Base-by-base conservation (phyloP, 2,113 vertebrate genomes). In the Tursiops truncatus region DNA sequence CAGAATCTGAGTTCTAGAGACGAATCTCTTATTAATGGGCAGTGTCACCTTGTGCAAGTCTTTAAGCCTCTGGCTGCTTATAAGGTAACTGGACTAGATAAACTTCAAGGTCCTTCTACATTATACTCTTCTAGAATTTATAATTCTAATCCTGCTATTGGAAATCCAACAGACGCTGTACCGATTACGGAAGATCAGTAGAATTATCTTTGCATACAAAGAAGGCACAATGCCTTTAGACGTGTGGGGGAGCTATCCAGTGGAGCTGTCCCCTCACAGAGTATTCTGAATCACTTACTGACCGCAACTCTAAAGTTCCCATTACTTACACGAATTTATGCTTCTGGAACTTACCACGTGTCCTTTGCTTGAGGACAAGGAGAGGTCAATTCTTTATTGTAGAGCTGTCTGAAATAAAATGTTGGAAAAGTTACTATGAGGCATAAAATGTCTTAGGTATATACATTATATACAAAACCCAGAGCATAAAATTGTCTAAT, bases 41-140 rank as follows among this genome's bases (percentile, higher is more conserved):
- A 94, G 31, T 56, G 3, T 87, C 68, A 93, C 95, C 91, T 95
- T 98, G 76, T 93, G 38, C 58, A 89, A 91, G 38, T 92, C 81
- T 82, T 94, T 88, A 56, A 96, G 56, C 3, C 3, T 91, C 44
- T 17, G 33, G 17, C 18, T 86, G 50, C 44, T 86, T 86, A 26
- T 56, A 44, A 95, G n/a, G 20, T 85, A 74, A n/a, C 13, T 79
- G n/a, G 25, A 56, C 38, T 80, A 47, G 10, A 68, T 70, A 14
- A 91, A 86, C 67, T 81, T 86, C 21, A 70, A 91, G 58, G 25
- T 21, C 2, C 38, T 81, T 88, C n/a, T 38, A 50, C 14, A 79
- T 89, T 83, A 2, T 25, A 56, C 60, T 23, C 10, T 80, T 62
- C 50, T 41, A 62, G 33, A 77, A 88, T 86, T 58, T 94, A 73